Evolutionary conservation across 2,797 vertebrate species (phyloP).

Genomic region (Myiotriccus ornatus): DNA sequence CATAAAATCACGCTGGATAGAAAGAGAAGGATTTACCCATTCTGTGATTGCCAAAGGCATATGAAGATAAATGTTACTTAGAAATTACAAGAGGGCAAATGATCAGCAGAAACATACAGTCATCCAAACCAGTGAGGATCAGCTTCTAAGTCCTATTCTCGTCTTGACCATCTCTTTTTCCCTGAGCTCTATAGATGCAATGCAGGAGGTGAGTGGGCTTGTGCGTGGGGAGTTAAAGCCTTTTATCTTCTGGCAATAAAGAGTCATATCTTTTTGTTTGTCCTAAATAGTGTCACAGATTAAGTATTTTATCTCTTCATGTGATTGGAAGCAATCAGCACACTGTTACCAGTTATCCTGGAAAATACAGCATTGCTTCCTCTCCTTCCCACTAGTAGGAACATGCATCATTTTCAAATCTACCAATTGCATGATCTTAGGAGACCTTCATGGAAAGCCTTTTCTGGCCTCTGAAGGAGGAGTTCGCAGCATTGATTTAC

Average conservation of each 20-base stretch:
- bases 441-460: neutral
- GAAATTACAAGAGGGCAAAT: neutral
- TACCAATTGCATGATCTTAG: neutral
- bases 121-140: neutral
- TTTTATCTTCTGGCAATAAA: neutral
- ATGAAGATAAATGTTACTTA: neutral
- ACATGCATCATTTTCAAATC: neutral
- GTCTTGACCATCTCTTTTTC: neutral
- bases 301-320: accelerated
- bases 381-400: neutral
- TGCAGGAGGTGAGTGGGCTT: neutral
- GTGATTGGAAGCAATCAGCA: neutral
- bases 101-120: neutral
- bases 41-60: neutral
- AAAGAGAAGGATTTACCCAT: neutral
- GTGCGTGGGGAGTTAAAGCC: neutral
- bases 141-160: neutral
- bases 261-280: neutral
- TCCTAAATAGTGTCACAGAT: neutral
- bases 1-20: neutral
- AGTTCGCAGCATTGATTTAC: neutral
- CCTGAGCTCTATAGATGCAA: neutral
- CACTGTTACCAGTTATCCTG: neutral
- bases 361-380: neutral
- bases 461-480: neutral